phyloP scores from a whole-genome alignment of 2,888 invertebrate genomes.

The Ctena decussata region DNA sequence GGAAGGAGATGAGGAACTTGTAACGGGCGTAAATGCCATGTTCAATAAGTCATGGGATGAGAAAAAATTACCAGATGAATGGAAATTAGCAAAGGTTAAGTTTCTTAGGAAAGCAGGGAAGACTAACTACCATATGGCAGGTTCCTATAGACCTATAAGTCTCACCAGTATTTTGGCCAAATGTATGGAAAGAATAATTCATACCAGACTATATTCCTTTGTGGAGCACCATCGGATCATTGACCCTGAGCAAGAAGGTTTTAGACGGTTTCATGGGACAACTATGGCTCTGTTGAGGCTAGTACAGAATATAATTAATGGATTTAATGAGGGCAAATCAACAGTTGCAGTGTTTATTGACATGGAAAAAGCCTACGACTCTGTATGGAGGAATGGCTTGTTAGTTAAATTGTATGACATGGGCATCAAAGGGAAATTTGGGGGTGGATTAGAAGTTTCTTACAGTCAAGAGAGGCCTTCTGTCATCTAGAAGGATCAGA shows the following conservation, averaged over 20 bases:
- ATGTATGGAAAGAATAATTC: conserved; percentile 24
- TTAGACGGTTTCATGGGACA: conserved; percentile 9
- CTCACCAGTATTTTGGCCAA: conserved; percentile 26
- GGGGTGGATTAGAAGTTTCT: conserved; percentile 18
- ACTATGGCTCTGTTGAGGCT: conserved; percentile 18
- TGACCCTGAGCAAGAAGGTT: conserved; percentile 26
- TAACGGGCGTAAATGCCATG: not conserved
- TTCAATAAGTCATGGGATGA: conserved; percentile 3
- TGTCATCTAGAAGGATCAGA: not conserved
- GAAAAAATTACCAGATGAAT: conserved; percentile 10
- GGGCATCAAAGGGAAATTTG: not conserved
- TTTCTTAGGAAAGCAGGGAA: conserved; percentile 30
- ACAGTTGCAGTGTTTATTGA: conserved; percentile 30
- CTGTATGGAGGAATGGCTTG: conserved; percentile 37
- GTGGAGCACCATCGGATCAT: conserved; percentile 11
- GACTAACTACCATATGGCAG: not conserved
- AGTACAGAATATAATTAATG: conserved; percentile 18
- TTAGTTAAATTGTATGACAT: conserved; percentile 15
- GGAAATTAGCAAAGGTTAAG: conserved; percentile 28
- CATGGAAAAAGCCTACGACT: conserved; percentile 41
- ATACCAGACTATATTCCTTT: not conserved
- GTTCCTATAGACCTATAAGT: conserved; percentile 29
- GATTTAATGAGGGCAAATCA: conserved; percentile 9
- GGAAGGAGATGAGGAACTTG: no score
- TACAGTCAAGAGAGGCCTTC: not conserved